phyloP scores from a whole-genome alignment of 2,888 invertebrate genomes.

The Portevinia maculata region DNA sequence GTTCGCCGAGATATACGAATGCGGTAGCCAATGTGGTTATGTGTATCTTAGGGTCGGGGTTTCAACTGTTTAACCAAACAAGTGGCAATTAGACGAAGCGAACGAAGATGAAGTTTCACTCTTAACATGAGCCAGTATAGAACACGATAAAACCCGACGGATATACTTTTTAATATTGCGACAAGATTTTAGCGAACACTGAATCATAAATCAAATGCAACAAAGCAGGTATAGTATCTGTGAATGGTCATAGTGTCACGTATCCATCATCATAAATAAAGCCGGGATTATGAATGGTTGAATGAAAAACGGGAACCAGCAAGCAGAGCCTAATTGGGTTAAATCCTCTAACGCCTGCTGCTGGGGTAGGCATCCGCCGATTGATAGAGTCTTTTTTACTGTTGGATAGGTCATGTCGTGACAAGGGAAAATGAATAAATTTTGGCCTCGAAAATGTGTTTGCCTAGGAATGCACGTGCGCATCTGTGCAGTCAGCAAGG shows the following conservation, averaged over 20 bases:
- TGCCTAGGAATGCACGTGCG: conserved; percentile 49
- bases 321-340: conserved; percentile 41
- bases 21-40: conserved; percentile 11
- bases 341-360: conserved; percentile 35
- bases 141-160: conserved; percentile 11
- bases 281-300: neutral
- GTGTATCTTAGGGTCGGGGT: conserved; percentile 36
- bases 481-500: conserved; percentile 22
- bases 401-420: conserved; percentile 58
- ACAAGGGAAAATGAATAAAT: conserved; percentile 63
- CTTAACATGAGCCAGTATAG: conserved; percentile 11
- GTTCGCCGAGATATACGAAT: conserved; percentile 4
- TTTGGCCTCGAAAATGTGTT: conserved; percentile 32
- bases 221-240: neutral
- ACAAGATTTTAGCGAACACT: neutral
- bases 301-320: conserved; percentile 2
- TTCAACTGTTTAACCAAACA: conserved; percentile 35
- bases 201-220: neutral
- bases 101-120: conserved; percentile 62
- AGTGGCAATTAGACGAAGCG: conserved; percentile 34
- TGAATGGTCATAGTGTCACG: neutral
- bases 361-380: conserved; percentile 7
- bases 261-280: neutral
- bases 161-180: neutral
- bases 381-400: neutral